These are phyloP conservation scores for Eurosta solidaginis DNA, from an alignment of 1,140 invertebrate species.

Conservation along the genomic window DNA sequence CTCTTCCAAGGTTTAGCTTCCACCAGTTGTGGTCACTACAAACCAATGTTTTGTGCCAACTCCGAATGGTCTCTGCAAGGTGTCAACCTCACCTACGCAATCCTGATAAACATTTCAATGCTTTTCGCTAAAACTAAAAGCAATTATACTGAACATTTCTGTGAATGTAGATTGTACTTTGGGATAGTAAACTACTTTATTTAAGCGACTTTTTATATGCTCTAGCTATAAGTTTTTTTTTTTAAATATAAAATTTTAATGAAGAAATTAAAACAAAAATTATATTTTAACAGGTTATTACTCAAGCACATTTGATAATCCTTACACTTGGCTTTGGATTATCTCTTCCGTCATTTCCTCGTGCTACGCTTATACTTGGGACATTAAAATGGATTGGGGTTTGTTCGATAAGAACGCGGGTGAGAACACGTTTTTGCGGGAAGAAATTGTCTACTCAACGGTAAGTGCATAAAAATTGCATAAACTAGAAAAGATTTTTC, in stretches of 20 bases:
- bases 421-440: conserved; percentile 79
- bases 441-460: conserved; percentile 79
- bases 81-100: too few species aligned
- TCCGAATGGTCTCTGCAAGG: too few species aligned
- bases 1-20: too few species aligned
- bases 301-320: conserved; percentile 69
- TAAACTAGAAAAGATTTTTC: not conserved
- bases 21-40: too few species aligned
- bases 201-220: too few species aligned
- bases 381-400: conserved; percentile 99
- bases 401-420: conserved; percentile 86
- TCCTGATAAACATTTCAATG: too few species aligned
- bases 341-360: conserved; percentile 76
- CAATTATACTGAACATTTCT: not conserved
- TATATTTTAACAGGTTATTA: conserved; percentile 63
- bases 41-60: too few species aligned
- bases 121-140: too few species aligned
- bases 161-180: too few species aligned
- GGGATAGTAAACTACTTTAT: too few species aligned
- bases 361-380: conserved; percentile 89
- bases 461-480: conserved; percentile 55
- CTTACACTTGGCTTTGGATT: conserved; percentile 83
- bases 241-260: not conserved
- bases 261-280: too few species aligned
- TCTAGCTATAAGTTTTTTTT: too few species aligned